A percentile compares a stretch with the other conserved stretches of the same genome.
Evolutionary conservation across 2,797 vertebrate species (phyloP).

Genomic region (Urocyon cinereoargenteus): DNA sequence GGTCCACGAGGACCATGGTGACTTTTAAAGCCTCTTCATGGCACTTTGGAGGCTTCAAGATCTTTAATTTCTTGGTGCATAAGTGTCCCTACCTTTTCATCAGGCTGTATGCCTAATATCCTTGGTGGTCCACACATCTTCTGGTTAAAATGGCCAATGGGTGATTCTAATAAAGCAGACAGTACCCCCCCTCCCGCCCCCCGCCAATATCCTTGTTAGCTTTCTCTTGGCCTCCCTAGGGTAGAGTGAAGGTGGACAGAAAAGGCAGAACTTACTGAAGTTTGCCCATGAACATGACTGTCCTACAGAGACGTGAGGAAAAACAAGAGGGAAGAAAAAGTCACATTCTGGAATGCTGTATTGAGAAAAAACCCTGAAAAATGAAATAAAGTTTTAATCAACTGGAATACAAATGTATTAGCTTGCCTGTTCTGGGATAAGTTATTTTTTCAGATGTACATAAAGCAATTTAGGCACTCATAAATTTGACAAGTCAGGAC

Average conservation of each 20-base stretch:
- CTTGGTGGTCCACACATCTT: not conserved
- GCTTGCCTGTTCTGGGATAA: constrained; percentile 5
- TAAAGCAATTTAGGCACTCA: constrained; percentile 53
- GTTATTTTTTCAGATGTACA: constrained; percentile 43
- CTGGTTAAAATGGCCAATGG: not conserved
- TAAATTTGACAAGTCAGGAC: constrained; percentile 66
- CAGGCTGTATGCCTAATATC: not conserved
- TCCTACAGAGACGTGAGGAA: not conserved
- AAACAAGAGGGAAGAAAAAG: not conserved
- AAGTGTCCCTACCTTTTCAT: not conserved
- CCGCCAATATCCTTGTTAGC: not conserved
- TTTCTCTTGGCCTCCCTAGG: not conserved
- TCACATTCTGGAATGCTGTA: not conserved
- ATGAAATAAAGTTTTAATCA: constrained; percentile 64
- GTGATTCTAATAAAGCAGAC: not conserved
- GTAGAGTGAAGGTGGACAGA: not conserved
- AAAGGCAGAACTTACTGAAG: not conserved
- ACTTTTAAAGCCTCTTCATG: not conserved
- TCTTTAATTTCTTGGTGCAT: not conserved
- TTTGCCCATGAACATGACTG: accelerated
- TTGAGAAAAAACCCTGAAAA: constrained; percentile 46
- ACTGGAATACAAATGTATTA: constrained; percentile 42
- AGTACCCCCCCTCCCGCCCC: not conserved
- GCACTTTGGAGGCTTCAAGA: not conserved
- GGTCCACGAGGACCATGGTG: not conserved